Percentiles rank a stretch among this genome's conserved stretches.
Conservation (phyloP, 2,888 invertebrate species). For the Ligdia adustata region DNA sequence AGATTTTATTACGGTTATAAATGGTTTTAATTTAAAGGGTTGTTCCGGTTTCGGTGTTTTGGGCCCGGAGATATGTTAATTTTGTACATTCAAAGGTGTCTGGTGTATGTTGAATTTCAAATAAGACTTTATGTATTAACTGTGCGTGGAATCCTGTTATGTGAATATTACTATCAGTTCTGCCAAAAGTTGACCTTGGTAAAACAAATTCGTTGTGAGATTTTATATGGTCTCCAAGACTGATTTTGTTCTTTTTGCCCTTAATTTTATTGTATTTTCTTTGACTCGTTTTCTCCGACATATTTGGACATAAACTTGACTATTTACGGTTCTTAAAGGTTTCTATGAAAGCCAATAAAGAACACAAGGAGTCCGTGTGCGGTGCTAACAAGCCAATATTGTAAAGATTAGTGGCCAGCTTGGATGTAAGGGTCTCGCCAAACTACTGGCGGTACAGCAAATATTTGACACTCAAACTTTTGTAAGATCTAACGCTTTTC, state of each 20-base stretch:
- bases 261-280: slow-evolving; percentile 7
- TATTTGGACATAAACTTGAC: slow-evolving; percentile 30
- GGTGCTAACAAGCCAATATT: slow-evolving; percentile 74
- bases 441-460: slow-evolving; percentile 1
- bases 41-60: slow-evolving; percentile 11
- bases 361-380: slow-evolving; percentile 44
- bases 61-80: slow-evolving; percentile 30
- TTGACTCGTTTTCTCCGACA: slow-evolving; percentile 12
- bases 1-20: slow-evolving; percentile 39
- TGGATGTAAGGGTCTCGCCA: slow-evolving; percentile 41
- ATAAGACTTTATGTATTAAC: too few species aligned
- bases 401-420: slow-evolving; percentile 62
- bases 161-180: too few species aligned
- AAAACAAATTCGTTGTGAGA: too few species aligned
- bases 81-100: too few species aligned
- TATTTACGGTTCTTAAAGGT: slow-evolving; percentile 33
- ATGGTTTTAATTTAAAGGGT: slow-evolving; percentile 32
- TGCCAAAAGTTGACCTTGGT: too few species aligned
- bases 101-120: too few species aligned
- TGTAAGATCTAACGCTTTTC: background rate
- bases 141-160: too few species aligned
- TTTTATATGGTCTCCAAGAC: background rate
- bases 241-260: background rate
- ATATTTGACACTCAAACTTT: background rate
- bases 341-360: slow-evolving; percentile 51